phyloP scores from a whole-genome alignment of 2,888 invertebrate species.

The Urechis unicinctus region DNA sequence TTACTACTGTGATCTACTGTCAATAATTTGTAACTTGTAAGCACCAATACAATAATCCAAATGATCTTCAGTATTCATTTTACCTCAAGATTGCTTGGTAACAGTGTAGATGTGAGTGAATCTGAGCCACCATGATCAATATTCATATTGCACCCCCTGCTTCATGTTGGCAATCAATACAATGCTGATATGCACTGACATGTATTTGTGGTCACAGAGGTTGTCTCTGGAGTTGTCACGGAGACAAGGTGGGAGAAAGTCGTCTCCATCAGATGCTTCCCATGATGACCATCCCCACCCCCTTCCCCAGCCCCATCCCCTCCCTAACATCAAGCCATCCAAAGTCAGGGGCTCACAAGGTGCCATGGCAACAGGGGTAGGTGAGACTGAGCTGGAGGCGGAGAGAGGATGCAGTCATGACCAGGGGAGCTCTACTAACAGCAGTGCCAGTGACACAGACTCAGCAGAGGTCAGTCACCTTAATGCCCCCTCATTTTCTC shows the following conservation, averaged over 20 bases:
- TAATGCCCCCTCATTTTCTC: too few species aligned
- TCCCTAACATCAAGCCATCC: neutral
- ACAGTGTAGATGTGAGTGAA: too few species aligned
- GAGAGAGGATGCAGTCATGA: neutral
- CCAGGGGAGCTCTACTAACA: constrained; percentile 6
- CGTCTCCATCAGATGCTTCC: constrained; percentile 8
- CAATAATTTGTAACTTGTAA: too few species aligned
- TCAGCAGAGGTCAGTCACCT: neutral
- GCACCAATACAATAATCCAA: too few species aligned
- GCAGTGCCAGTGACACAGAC: neutral
- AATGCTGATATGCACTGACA: neutral
- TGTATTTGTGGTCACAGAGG: constrained; percentile 28
- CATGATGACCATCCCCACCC: neutral
- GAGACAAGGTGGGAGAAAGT: constrained; percentile 17
- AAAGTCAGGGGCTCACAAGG: neutral
- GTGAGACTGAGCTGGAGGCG: neutral
- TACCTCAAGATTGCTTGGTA: too few species aligned
- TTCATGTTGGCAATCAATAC: too few species aligned
- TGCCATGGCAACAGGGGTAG: neutral
- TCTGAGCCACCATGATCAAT: too few species aligned
- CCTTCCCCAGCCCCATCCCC: neutral
- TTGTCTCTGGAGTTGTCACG: constrained; percentile 46
- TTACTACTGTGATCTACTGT: too few species aligned
- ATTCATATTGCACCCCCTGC: too few species aligned
- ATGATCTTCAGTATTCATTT: too few species aligned